Base-by-base conservation (phyloP, 2,113 vertebrate genomes). In the human region DNA sequence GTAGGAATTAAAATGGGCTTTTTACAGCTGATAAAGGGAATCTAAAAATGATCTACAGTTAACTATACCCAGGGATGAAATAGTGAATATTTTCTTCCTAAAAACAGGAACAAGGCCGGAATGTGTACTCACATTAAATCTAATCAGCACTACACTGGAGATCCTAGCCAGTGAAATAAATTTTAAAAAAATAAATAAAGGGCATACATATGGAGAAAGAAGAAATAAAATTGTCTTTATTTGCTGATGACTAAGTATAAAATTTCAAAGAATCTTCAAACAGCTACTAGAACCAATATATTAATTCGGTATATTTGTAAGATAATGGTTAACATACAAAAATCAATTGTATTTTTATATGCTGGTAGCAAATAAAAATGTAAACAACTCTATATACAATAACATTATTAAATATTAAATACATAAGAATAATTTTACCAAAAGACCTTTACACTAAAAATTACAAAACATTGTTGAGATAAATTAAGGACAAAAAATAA, bases 351-450 rank as follows among this genome's bases (percentile, higher is more conserved):
- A 73, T 89, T 90, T 70, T 78, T 84, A 83, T 70, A 61, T 70
- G 45, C 8, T 78, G 35, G 32, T 38, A 78, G 12, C 18, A 55
- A 93, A 72, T 86, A 14, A 78, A 90, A 43, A 57, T 86, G 57
- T 17, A 55, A 85, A 80, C 16, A 35, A 81, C 82, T 52, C 11
- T 6, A 55, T 48, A 72, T 9, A n/a, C 3, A n/a, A 48, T 76
- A 82, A 90, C 20, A 73, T n/a, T 45, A 55, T 50, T 88, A 92
- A 72, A 61, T 72, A 83, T 92, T 79, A 82, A 93, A 32, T n/a
- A 78, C n/a, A 55, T 92, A 89, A 23, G 13, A 16, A 82, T 45
- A 48, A 78, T 76, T 93, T 86, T 52, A 76, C 82, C 30, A 76
- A 73, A 48, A 38, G 45, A 59, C 6, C 8, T 61, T 17, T 64